Base-by-base conservation (phyloP, 2,888 invertebrate genomes). In the Drosophila nr. perissopoda region DNA sequence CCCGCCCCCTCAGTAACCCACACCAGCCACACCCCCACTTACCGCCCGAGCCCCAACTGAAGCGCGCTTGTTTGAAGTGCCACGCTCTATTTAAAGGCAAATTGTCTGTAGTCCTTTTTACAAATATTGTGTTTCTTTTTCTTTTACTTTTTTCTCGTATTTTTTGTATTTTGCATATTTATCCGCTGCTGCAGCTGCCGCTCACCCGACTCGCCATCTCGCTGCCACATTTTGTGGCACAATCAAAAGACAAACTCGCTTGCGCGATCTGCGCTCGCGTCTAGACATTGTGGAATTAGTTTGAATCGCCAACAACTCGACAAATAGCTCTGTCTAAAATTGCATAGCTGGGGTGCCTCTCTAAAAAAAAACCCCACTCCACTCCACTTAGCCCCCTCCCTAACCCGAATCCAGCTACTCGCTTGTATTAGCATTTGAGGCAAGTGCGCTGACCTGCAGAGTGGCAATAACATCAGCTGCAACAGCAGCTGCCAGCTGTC, bases 51-150 rank as follows among this genome's bases (percentile, higher is more conserved):
- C 34, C 11, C 53, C 25, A 11, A 27, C 27, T 38, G 16, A 1
- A 31, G 60, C 34, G 31, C 85, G 86, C 78, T 82, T 89, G 90
- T 87, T 87, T 89, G 84, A 87, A 87, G 86, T 87, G 86, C 89
- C 89, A 87, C 89, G 87, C 82, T 88, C 89, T 81, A 90, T 90
- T 90, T 90, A 90, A 84, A 83, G 79, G 90, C 89, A 87, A 88
- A 88, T 90, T 88, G 88, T 89, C 90, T 89, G 87, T 88, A 90
- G 89, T 89, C 83, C 87, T 84, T 89, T 89, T 79, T 70, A 81
- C 83, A 87, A 87, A 87, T 86, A 90, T 87, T 87, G 86, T 89
- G 78, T 80, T 82, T 74, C 71, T 71, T 76, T 77, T 27, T 13
- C 10, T n/a, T 25, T 36, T n/a, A 6, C n/a, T 6, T 18, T 27